Evolutionary conservation across 1,140 invertebrate genomes (phyloP), one percentile per base, ranked within the genome.

Genomic region (Anastatus disparis): DNA sequence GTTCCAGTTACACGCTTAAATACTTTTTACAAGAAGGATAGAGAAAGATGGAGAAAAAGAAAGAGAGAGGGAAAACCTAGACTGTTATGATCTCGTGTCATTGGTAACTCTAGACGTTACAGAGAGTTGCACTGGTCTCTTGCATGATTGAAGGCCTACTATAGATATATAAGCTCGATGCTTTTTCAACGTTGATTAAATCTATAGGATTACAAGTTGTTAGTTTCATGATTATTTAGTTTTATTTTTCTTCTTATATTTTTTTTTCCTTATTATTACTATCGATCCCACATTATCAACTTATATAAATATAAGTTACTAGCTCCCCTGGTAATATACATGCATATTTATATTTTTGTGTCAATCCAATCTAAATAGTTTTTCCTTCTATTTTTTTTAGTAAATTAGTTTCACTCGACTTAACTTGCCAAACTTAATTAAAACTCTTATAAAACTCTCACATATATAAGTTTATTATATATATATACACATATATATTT

Each of bases 391-490:
- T n/a, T n/a, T n/a, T n/a, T n/a, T n/a, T 63, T 44, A 48, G 58
- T 63, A 50, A 63, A 64, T 64, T 64, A 64, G 48, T 52, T 38
- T 17, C 62, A 10, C 62, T 22, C 35, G 46, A 26, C 29, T n/a
- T 22, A 13, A 52, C 48, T 38, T 42, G 62, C 50, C 35, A 29
- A 66, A 66, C 38, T 66, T 66, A 55, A 66, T 66, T 66, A 66
- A 55, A 38, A 27, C 35, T 55, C 48, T n/a, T 22, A 13, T 3
- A 22, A 4, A 35, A 6, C 31, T 35, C 31, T 35, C 31, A 35
- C 31, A 35, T 35, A 10, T 35, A 6, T 4, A 15, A 15, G 31
- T n/a, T 22, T 15, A 29, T n/a, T n/a, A 29, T 13, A 4, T 1
- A 10, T 55, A n/a, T 9, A 15, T 44, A 12, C 22, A 22, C 22